Base-by-base conservation (phyloP, 2,888 invertebrate species). In the Himalopsyche anomala region DNA sequence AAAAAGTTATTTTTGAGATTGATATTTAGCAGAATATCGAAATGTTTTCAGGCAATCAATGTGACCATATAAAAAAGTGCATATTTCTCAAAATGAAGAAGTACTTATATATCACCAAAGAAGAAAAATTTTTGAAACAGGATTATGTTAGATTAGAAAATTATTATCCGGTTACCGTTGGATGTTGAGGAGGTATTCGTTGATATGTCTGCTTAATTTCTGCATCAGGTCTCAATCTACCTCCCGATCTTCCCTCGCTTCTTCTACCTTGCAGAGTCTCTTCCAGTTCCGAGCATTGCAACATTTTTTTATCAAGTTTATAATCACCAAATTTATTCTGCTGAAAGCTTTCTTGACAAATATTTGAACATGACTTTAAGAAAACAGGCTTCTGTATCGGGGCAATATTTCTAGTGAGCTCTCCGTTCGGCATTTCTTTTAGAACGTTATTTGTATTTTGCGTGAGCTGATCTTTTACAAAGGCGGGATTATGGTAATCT, bases 401-500 rank as follows among this genome's bases (percentile, higher is more conserved):
- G 8, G 83, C 54, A 51, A 87, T 85, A 36, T 80, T 45, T 80
- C 36, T 84, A 19, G 28, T 11, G 51, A 42, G 62, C 69, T 86
- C 86, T 11, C 19, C 62, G 55, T 82, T 82, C 12, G 83, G 51
- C 12, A 62, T 81, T 28, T 86, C 86, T 19, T 79, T 80, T 5
- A 62, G 36, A 56, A 55, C 19, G 84, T 84, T 79, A 28, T 79
- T 36, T 9, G 54, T 83, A 40, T 87, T 84, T 42, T 62, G 91
- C 81, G 91, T 90, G 51, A 91, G 89, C 80, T 87, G 88, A 85
- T 89, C 87, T 81, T 89, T 89, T 28, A 84, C 54, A 89, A 90
- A 89, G 84, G 89, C 89, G 82, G 90, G 90, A 89, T 90, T 90
- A 80, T 90, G 90, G 87, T 89, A 91, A 81, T 91, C 90, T 83